Base-by-base conservation (phyloP, 2,888 invertebrate species). In the Drosophila bunnanda region DNA sequence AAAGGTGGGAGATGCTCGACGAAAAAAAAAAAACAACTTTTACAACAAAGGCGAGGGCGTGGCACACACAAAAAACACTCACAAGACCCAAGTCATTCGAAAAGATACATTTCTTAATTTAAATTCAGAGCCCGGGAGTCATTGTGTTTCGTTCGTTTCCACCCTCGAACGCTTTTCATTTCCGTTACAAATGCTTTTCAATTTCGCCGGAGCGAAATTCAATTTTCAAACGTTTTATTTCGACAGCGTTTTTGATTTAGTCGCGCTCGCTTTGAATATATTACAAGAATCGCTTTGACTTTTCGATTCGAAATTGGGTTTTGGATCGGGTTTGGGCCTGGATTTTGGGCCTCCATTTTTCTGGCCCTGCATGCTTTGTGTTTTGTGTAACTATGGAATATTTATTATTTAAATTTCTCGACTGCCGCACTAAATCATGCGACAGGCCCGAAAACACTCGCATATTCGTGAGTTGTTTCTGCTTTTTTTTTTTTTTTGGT, bases 21-120 rank as follows among this genome's bases (percentile, higher is more conserved):
- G 4, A 25, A 17, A 28, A 70, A 43, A 48, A 73, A 46, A 62
- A 44, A 55, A 73, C 44, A 60, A 56, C 9, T 25, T 67, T 9
- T 70, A 80, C 83, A 77, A 71, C 52, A 44, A 66, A 54, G 67
- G 74, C 80, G 71, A 79, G 75, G 69, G 69, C 75, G 46, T 59
- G 55, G 66, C 59, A 60, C 36, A 67, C 61, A 62, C 56, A 53
- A 48, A 53, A 48, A 30, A 56, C 25, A 67, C 39, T 52, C 59
- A 70, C 61, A 44, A 75, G 50, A 50, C 50, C 50, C 20, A 81
- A 72, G 70, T 65, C 69, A 87, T 81, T 77, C 12, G 83, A 78
- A 80, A 88, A 89, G 89, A 89, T 86, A 88, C 79, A 87, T 87
- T 87, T 89, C 89, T 87, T 87, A 87, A 87, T 87, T 89, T 87